phyloP scores from a whole-genome alignment of 2,797 vertebrate genomes.

The Nothura maculosa region DNA sequence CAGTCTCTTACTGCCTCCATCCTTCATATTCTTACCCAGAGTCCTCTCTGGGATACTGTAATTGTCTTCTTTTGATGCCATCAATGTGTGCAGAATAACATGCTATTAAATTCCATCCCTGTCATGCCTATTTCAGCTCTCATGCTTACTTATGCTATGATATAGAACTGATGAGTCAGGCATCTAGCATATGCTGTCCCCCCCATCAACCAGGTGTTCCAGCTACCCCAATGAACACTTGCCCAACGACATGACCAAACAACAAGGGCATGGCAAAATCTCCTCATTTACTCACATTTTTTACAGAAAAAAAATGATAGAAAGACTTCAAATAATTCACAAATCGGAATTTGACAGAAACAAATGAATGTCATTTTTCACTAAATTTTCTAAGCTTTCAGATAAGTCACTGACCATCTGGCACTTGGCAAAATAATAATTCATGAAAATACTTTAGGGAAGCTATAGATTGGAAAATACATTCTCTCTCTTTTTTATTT shows the following conservation, averaged over 20 bases:
- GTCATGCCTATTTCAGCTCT: background rate
- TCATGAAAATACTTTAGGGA: conserved; percentile 18
- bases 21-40: background rate
- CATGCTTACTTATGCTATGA: background rate
- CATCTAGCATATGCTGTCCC: background rate
- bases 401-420: conserved; percentile 54
- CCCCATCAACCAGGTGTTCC: background rate
- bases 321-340: background rate
- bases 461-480: conserved; percentile 15
- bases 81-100: background rate
- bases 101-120: background rate
- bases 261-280: background rate
- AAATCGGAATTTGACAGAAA: conserved; percentile 21
- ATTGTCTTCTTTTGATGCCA: background rate
- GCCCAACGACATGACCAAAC: background rate
- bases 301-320: background rate
- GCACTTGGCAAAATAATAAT: conserved; percentile 25
- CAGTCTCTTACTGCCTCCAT: background rate
- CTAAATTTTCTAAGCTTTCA: conserved; percentile 39
- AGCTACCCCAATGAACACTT: background rate
- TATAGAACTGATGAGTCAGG: background rate
- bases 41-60: background rate
- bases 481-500: background rate
- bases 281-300: background rate
- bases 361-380: background rate